Conservation (phyloP, 2,797 vertebrate species). For the Sebastiscus tertius region DNA sequence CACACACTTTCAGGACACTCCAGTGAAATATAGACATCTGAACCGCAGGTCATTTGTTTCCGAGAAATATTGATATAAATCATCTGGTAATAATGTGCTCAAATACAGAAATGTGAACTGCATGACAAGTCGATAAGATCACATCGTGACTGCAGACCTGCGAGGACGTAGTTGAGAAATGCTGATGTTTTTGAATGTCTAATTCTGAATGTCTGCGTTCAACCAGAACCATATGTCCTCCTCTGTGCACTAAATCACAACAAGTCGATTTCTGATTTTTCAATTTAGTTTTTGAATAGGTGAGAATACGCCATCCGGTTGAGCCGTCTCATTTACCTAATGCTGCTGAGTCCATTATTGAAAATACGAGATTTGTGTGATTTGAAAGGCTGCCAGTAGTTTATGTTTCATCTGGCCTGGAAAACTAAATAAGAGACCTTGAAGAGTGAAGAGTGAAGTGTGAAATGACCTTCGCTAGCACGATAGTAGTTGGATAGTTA, state of each 20-base stretch:
- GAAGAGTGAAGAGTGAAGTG: background rate
- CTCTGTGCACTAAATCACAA: background rate
- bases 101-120: background rate
- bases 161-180: background rate
- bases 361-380: constrained; percentile 14
- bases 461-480: background rate
- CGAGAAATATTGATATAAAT: background rate
- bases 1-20: background rate
- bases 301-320: background rate
- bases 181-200: background rate
- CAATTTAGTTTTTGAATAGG: background rate
- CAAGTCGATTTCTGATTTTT: background rate
- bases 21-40: background rate
- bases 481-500: background rate
- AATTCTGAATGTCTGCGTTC: background rate
- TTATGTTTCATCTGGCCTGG: constrained; percentile 17
- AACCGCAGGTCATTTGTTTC: background rate
- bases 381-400: constrained; percentile 18
- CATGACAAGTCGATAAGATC: constrained; percentile 12
- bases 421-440: constrained; percentile 19
- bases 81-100: background rate
- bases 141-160: background rate
- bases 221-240: constrained; percentile 37
- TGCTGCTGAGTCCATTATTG: background rate
- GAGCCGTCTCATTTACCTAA: background rate